A percentile compares a stretch with the other conserved stretches of the same genome.
These are phyloP conservation scores for Myrmecophaga tridactyla DNA, from an alignment of 2,113 vertebrate species.

Conservation along the genomic window DNA sequence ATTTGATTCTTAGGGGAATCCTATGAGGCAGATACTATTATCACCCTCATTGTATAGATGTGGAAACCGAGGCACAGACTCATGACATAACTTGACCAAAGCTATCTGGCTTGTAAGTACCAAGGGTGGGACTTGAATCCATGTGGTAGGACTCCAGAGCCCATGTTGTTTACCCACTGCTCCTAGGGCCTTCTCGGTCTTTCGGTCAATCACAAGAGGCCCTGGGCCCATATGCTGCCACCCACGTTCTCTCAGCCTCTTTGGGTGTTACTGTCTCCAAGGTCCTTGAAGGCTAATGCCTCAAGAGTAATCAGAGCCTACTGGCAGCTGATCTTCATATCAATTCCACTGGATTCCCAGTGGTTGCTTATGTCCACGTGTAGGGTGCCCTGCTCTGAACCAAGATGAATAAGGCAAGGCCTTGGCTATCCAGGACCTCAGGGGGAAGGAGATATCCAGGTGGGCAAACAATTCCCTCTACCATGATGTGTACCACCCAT, in stretches of 20 bases:
- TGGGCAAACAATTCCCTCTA: neutral
- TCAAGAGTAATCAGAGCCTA: neutral
- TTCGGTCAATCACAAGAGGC: neutral
- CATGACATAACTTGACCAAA: no score
- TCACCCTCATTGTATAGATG: neutral
- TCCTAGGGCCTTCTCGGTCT: neutral
- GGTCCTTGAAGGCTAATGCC: neutral
- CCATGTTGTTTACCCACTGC: neutral
- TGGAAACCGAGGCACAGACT: neutral
- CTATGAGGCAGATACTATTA: neutral
- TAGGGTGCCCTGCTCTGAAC: neutral
- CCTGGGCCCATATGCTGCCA: accelerated
- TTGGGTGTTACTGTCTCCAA: neutral
- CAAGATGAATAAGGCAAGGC: neutral
- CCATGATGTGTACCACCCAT: neutral
- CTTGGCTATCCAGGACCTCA: neutral
- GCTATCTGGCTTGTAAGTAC: neutral
- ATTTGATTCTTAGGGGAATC: neutral
- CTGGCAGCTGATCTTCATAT: neutral
- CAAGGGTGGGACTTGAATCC: neutral
- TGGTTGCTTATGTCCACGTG: no score
- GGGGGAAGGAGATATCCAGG: neutral
- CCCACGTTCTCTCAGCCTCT: neutral
- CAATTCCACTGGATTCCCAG: neutral
- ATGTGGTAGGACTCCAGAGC: no score